phyloP scores from a whole-genome alignment of 2,888 invertebrate genomes.

The Sipunculus nudus region DNA sequence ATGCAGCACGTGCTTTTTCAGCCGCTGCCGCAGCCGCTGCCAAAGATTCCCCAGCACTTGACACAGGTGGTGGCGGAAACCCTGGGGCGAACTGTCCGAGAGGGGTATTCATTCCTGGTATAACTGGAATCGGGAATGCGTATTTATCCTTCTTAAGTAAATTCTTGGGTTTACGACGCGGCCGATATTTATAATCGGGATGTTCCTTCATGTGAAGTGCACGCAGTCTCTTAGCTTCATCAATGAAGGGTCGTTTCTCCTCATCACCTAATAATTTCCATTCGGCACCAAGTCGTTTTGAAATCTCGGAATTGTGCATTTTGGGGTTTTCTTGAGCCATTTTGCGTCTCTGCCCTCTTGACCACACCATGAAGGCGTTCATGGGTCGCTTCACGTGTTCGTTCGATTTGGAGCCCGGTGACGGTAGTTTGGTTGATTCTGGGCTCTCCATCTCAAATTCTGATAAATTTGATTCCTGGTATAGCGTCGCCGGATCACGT shows the following conservation, averaged over 20 bases:
- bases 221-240: slow-evolving; percentile 95
- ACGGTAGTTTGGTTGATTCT: too few species aligned
- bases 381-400: slow-evolving; percentile 95
- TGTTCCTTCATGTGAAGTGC: slow-evolving; percentile 99
- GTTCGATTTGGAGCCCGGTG: too few species aligned
- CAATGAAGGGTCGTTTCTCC: slow-evolving; percentile 97
- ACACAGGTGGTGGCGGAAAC: too few species aligned
- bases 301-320: slow-evolving; percentile 99
- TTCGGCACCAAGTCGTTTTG: slow-evolving; percentile 95
- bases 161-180: slow-evolving; percentile 91
- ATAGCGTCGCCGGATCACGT: too few species aligned
- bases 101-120: slow-evolving; percentile 48
- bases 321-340: slow-evolving; percentile 99
- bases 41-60: too few species aligned
- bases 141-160: slow-evolving; percentile 87
- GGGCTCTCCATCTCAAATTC: too few species aligned
- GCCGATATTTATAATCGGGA: slow-evolving; percentile 98
- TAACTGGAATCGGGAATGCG: slow-evolving; percentile 55
- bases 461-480: too few species aligned
- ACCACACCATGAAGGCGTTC: slow-evolving; percentile 99
- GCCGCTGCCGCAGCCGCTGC: too few species aligned
- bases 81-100: slow-evolving; percentile 36
- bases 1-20: too few species aligned
- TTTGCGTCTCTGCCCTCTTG: slow-evolving; percentile 93
- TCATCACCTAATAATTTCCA: slow-evolving; percentile 96